Base-by-base conservation (phyloP, 2,888 invertebrate species). In the Serrognathus titanus region DNA sequence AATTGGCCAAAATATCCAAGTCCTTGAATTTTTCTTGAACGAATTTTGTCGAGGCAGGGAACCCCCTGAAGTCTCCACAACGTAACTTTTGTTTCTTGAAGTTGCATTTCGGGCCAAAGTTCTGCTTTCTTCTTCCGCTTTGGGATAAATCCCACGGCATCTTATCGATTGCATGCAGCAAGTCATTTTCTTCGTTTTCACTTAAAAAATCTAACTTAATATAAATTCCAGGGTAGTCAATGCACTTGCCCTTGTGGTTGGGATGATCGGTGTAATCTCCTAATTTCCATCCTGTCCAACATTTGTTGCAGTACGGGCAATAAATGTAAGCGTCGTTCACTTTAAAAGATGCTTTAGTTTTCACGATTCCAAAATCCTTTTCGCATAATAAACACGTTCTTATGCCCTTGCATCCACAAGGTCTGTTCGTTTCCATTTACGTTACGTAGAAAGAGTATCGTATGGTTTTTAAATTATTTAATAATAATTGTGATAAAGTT, bases 91-190 rank as follows among this genome's bases (percentile, higher is more conserved):
- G 86, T 76, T 93, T 94, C 74, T 97, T 98, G 75, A 99, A 99
- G 78, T 99, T 99, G 8, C 97, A 95, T 79, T 97, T 97, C 0
- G 99, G 99, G 1, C 99, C 99, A 78, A 88, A 98, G 77, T 99
- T 99, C 85, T 97, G 97, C 76, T 99, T 99, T 56, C 94, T 83
- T 51, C 98, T 82, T 0, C 98, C 98, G 75, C 97, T 97, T 76
- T 98, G 98, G 0, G 98, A 98, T 38, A 82, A 80, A 64, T 89
- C 88, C 97, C 98, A 99, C 0, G 89, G 86, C 61, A 91, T 80
- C 58, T 80, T 78, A 72, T 97, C 94, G 9, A 97, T 85, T 53
- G 84, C 81, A 50, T 80, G 74, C 58, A 90, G 81, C 9, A 97
- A 75, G 3, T 73, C 61, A 0, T 74, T 66, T 69, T 91, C 92